Evolutionary conservation across 2,113 vertebrate species (phyloP), one percentile per base, ranked within the genome.

Genomic region (Nansenia antarctica): DNA sequence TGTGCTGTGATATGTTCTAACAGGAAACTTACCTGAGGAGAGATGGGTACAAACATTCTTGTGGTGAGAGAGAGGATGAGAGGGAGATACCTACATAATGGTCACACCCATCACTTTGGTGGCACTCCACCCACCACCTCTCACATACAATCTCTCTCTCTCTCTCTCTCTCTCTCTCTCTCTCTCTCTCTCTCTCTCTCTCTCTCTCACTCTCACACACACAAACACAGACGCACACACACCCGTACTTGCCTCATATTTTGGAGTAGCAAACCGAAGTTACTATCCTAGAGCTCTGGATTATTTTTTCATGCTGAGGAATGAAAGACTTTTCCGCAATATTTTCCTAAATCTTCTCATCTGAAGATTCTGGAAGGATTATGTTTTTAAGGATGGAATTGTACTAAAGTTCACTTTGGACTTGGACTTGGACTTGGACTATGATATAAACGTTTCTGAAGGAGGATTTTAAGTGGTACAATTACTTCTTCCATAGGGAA

Each of bases 31-130:
- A 86, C 80, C 83, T 86, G 80, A 22, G 2, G 54, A 65, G 31
- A 35, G 69, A 65, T 52, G 59, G 34, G 45, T 20, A n/a, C n/a
- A 60, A 22, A 60, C n/a, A 29, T 78, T 79, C 79, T 74, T 86
- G 80, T 81, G 72, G 81, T 9, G 11, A 62, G 69, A n/a, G 67
- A 77, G n/a, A 74, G 70, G 32, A 54, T 70, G 54, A 72, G 69
- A 83, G 70, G 57, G 72, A 80, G 77, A 85, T 81, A 76, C 69
- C 80, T 82, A 61, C 77, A 87, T 86, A 89, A 83, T 88, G 74
- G 88, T 80, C 77, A 83, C 76, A 85, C 52, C 62, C 67, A 79
- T 76, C 75, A 73, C 69, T 78, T 74, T 81, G 79, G 77, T 80
- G 82, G 82, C 74, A 81, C 35, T 65, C 78, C 66, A 53, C 45